Conservation (phyloP, 2,888 invertebrate species). For the Acrobasis repandana region DNA sequence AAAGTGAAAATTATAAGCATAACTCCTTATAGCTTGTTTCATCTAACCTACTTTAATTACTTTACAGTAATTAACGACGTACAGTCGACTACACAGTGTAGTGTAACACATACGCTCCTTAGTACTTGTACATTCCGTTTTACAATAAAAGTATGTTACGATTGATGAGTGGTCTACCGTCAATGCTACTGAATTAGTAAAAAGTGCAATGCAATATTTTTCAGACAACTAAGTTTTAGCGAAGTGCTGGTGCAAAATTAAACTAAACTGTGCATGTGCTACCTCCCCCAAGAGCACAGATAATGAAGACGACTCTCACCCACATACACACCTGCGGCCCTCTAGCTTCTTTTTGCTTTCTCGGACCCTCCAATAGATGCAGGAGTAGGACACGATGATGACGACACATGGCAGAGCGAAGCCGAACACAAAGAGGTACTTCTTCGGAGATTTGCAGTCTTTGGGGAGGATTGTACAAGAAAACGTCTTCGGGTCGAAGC, state of each 20-base stretch:
- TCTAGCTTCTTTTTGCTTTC: conserved; percentile 88
- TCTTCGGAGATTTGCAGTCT: conserved; percentile 91
- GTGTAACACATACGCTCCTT: no score
- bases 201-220: not conserved
- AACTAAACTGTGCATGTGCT: conserved; percentile 20
- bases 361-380: conserved; percentile 91
- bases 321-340: conserved; percentile 86
- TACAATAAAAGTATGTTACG: no score
- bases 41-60: no score
- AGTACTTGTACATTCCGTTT: no score
- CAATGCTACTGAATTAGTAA: conserved; percentile 1
- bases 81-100: no score
- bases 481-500: conserved; percentile 90
- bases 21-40: no score
- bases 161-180: no score
- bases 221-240: not conserved
- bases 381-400: conserved; percentile 92
- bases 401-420: conserved; percentile 93
- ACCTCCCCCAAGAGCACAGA: conserved; percentile 43
- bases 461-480: conserved; percentile 93
- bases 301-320: conserved; percentile 59
- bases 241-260: not conserved
- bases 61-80: no score
- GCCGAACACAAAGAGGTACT: conserved; percentile 91
- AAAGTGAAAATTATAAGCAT: no score